These are phyloP conservation scores for Enteromius afrohamiltoni DNA, from an alignment of 2,797 vertebrate species.

Conservation along the genomic window DNA sequence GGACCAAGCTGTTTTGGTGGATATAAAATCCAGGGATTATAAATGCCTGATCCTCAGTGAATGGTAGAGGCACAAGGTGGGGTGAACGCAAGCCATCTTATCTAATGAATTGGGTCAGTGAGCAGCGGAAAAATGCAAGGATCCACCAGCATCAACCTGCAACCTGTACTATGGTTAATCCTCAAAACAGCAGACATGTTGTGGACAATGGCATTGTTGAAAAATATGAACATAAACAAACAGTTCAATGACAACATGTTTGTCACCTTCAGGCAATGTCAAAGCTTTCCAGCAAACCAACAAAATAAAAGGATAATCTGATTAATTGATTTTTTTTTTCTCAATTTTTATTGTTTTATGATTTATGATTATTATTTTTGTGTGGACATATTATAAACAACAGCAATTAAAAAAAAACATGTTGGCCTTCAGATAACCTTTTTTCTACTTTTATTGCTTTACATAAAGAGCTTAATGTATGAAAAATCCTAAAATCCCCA, in stretches of 20 bases:
- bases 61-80: constrained; percentile 74
- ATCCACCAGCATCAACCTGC: constrained; percentile 34
- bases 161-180: constrained; percentile 58
- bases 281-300: constrained; percentile 60
- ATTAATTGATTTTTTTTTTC: background rate
- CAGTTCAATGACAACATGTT: constrained; percentile 63
- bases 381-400: background rate
- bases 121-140: constrained; percentile 14
- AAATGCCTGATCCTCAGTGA: constrained; percentile 85
- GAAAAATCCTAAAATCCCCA: too few relatives aligned
- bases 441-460: background rate
- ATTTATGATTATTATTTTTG: background rate
- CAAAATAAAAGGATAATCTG: constrained; percentile 53
- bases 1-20: constrained; percentile 99
- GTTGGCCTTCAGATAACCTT: background rate
- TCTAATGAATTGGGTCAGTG: constrained; percentile 68
- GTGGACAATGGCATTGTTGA: constrained; percentile 56
- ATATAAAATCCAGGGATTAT: constrained; percentile 96
- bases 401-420: background rate
- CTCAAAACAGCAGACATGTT: constrained; percentile 57
- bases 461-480: background rate
- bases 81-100: constrained; percentile 71
- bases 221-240: constrained; percentile 58
- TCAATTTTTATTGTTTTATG: too few relatives aligned
- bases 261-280: constrained; percentile 64